phyloP scores from a whole-genome alignment of 2,113 vertebrate species.

The Pseudorhombus dupliciocellatus region DNA sequence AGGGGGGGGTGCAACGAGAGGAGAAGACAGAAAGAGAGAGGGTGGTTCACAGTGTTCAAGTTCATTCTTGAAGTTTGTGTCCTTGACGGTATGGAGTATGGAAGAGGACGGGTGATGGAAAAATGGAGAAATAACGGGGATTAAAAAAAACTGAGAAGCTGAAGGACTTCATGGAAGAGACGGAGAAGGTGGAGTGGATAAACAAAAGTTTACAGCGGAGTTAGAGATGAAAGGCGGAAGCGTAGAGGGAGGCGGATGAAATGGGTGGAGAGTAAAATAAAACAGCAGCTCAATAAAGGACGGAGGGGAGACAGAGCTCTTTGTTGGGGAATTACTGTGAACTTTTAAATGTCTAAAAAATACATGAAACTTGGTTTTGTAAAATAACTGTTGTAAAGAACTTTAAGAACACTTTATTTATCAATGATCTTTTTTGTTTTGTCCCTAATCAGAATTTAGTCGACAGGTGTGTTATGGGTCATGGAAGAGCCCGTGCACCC shows the following conservation, averaged over 20 bases:
- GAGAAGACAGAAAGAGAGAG: constrained; percentile 31
- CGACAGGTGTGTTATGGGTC: not conserved
- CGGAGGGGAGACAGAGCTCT: not conserved
- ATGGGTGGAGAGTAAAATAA: constrained; percentile 1
- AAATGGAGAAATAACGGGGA: constrained; percentile 37
- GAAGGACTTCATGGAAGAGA: constrained; percentile 50
- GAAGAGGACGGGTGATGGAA: constrained; percentile 43
- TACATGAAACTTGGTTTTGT: not conserved
- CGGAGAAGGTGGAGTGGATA: not conserved
- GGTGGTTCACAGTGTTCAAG: constrained; percentile 39
- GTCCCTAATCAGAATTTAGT: too few relatives aligned
- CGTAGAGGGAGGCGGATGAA: not conserved
- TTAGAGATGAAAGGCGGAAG: constrained; percentile 4
- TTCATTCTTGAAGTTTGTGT: constrained; percentile 44
- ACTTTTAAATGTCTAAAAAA: not conserved
- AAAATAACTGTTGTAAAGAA: not conserved
- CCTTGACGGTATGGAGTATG: constrained; percentile 51
- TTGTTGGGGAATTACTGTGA: not conserved
- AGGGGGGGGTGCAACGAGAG: constrained; percentile 9
- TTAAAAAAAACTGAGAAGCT: constrained; percentile 42
- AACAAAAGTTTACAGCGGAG: constrained; percentile 6
- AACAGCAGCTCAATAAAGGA: not conserved
- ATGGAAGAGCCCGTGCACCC: too few relatives aligned
- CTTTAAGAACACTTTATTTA: not conserved
- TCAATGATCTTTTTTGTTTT: too few relatives aligned